Percentiles rank a stretch among this genome's conserved stretches.
Evolutionary conservation across 2,888 invertebrate species (phyloP).

Genomic region (Gastracanthus pulcherrimus): DNA sequence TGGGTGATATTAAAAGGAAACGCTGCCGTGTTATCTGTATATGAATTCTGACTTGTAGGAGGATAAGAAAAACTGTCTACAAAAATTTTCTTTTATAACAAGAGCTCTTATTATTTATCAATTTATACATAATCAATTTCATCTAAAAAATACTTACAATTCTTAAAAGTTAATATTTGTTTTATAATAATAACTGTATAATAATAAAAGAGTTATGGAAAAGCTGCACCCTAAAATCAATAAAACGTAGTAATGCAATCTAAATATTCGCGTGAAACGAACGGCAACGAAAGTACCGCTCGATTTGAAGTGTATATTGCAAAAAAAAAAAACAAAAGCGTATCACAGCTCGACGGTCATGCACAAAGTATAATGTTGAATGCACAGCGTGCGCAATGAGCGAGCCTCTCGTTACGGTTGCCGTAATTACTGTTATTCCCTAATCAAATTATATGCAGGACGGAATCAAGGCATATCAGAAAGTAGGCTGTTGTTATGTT

Average conservation of each 20-base stretch:
- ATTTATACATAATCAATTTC: neutral
- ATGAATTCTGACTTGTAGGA: neutral
- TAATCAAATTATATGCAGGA: conserved; percentile 24
- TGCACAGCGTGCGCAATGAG: conserved; percentile 18
- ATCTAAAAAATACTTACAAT: neutral
- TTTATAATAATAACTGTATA: neutral
- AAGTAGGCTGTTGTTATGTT: neutral
- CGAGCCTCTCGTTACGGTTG: conserved; percentile 25
- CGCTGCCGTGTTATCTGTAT: neutral
- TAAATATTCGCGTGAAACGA: neutral
- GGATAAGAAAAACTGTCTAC: neutral
- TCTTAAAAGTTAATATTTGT: neutral
- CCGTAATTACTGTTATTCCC: conserved; percentile 47
- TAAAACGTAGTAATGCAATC: no score
- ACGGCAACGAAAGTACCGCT: conserved; percentile 18
- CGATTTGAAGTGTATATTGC: neutral
- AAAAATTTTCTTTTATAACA: neutral
- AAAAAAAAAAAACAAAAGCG: conserved; percentile 16
- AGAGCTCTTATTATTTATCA: neutral
- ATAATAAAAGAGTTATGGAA: no score
- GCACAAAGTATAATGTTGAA: conserved; percentile 7
- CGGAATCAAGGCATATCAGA: neutral
- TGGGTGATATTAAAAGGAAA: conserved; percentile 18
- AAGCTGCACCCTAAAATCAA: no score
- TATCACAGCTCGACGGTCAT: conserved; percentile 4